A percentile compares a stretch with the other conserved stretches of the same genome.
Evolutionary conservation across 2,888 invertebrate genomes (phyloP).

Genomic region (Pteria penguin): DNA sequence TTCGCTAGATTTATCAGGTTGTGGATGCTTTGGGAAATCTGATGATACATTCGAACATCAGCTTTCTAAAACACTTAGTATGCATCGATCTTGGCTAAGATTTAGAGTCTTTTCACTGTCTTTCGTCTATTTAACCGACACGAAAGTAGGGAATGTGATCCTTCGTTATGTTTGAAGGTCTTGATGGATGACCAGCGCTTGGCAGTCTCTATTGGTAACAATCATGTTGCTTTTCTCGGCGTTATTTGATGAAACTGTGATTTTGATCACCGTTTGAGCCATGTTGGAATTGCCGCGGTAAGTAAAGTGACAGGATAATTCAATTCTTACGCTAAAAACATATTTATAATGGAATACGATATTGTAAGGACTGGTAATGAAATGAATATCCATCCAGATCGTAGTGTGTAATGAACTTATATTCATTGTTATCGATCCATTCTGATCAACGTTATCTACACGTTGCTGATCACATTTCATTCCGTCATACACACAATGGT

Average conservation of each 20-base stretch:
- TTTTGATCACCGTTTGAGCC: neutral
- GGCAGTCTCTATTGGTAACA: neutral
- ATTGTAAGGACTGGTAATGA: neutral
- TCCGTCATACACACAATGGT: too few relatives aligned
- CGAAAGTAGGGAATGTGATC: neutral
- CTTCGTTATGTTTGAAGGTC: neutral
- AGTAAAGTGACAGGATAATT: neutral
- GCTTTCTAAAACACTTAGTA: neutral
- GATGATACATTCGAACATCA: too few relatives aligned
- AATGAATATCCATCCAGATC: neutral
- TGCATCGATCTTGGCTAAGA: neutral
- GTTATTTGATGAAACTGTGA: neutral
- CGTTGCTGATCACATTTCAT: too few relatives aligned
- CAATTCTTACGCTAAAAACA: neutral
- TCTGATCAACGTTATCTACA: too few relatives aligned
- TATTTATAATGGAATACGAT: neutral
- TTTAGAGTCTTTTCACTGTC: neutral
- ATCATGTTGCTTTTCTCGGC: neutral
- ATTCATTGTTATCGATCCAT: too few relatives aligned
- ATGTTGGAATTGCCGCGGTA: too few relatives aligned
- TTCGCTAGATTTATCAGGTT: too few relatives aligned
- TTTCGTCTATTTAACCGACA: neutral
- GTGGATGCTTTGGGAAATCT: too few relatives aligned
- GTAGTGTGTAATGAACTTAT: too few relatives aligned
- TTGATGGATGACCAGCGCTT: neutral